Evolutionary conservation across 2,797 vertebrate genomes (phyloP), one percentile per base, ranked within the genome.

Genomic region (Morus bassanus): DNA sequence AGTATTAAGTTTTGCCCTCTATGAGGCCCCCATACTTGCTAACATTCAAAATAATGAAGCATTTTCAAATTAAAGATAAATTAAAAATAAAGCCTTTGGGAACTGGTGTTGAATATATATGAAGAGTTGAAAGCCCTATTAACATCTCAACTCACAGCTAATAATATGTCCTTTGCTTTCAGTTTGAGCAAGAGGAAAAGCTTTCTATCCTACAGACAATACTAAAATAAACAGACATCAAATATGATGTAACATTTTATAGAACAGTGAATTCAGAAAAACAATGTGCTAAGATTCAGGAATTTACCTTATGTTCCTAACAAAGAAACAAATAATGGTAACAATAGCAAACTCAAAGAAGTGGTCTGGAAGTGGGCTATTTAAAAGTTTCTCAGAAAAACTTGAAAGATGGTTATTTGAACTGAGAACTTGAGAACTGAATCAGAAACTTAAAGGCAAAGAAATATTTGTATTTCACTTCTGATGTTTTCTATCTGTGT

Each of bases 381-480:
- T 39, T 35, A 64, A 83, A 83, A 19, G 3, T 37, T 74, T 69
- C 39, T 83, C 23, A 64, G 51, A 56, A 65, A 88, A 83, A 64
- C 23, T 39, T 88, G 13, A 19, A 83, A 77, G 46, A 61, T 39
- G 22, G 3, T 77, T 89, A 65, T 82, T 67, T 77, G 24, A 79
- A 89, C 3, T n/a, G 46, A 90, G 51, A 84, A 78, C 24, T 39
- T 76, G 46, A 89, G 30, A 91, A 70, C 4, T 1, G 1, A 64
- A 27, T 67, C 46, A 75, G 53, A 91, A 89, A 57, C 27, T 65
- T 50, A 88, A 77, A 92, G 0, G 4, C 19, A 76, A 72, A 74
- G 23, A 93, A 91, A 69, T 89, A 87, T 77, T 96, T 92, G 37
- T 81, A 37, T 81, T 93, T 31, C 18, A n/a, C 14, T 83, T 92